Percentiles rank a stretch among this genome's conserved stretches.
Evolutionary conservation across 2,888 invertebrate species (phyloP).

Genomic region (Cephus runcator): DNA sequence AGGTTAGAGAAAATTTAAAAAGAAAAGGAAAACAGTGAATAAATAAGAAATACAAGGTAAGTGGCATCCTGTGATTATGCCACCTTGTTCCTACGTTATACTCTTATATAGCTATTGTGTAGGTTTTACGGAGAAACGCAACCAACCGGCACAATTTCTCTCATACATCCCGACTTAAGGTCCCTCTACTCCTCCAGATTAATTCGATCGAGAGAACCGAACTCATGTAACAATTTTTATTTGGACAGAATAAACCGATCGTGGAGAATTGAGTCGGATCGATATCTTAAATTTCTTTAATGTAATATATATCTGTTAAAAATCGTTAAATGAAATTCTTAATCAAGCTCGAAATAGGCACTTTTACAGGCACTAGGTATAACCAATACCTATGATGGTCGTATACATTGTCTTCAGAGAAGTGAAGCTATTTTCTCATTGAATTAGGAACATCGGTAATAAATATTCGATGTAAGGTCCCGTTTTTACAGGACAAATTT

Average conservation of each 20-base stretch:
- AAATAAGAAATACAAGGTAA: neutral
- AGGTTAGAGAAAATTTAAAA: constrained; percentile 2
- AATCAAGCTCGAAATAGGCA: too few species aligned
- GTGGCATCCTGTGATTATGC: neutral
- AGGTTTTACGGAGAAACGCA: neutral
- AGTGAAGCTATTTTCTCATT: neutral
- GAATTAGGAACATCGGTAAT: neutral
- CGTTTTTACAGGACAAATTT: neutral
- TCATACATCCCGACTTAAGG: neutral
- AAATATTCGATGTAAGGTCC: neutral
- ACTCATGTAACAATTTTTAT: neutral
- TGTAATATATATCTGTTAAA: too few species aligned
- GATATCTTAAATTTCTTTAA: neutral
- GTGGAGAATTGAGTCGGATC: neutral
- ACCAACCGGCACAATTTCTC: neutral
- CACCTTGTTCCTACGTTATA: neutral
- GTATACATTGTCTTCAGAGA: neutral
- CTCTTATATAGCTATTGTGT: neutral
- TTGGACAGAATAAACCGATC: neutral
- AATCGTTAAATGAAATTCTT: too few species aligned
- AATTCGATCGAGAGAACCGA: neutral
- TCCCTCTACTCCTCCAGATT: neutral
- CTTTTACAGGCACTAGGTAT: too few species aligned
- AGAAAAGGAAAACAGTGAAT: constrained; percentile 9
- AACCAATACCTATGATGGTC: neutral